Base-by-base conservation (phyloP, 92 coral and sea anemone genomes). In the Zoanthus gigantus region DNA sequence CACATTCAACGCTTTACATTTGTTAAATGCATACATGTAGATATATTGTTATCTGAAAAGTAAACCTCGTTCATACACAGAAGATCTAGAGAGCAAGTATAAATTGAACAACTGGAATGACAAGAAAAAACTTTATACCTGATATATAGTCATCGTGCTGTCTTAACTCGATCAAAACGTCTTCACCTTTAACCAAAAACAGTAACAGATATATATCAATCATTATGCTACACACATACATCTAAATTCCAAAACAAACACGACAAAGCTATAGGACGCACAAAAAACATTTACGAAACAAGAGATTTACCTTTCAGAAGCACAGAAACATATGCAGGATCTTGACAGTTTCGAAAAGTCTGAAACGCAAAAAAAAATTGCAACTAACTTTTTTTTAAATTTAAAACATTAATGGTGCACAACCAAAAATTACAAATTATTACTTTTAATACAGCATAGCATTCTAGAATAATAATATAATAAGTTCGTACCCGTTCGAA, bases 321-420 rank as follows among this genome's bases (percentile, higher is more conserved):
- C 45, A 95, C 94, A 16, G 99, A 95, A 29, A 97, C 99, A 77
- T 97, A 97, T 4, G 99, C 99, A 3, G 99, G 99, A 75, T 97
- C 99, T 86, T 97, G 99, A 67, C 99, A 97, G 89, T 95, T 97
- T 89, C 91, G 93, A 85, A 97, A 97, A 61, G 96, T 95, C 99
- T 96, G 77, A 45, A 76, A 84, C 6, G 18, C 48, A 72, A 72
- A 16, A n/a, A 71, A 56, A 54, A 72, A 7, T 0, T 32, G 68
- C 4, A 80, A n/a, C 28, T n/a, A 46, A 15, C 2, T 81, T 28
- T 45, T 44, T 45, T 11, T 47, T 66, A 9, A 0, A 58, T 37
- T 65, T 60, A 65, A 42, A 61, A 17, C 15, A 45, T 60, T 46
- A 16, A 81, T 44, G 12, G 32, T 50, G 29, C 32, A 72, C 52